A percentile compares a stretch with the other conserved stretches of the same genome.
phyloP scores from a whole-genome alignment of 2,113 vertebrate species.

The Genyomyrus donnyi region DNA sequence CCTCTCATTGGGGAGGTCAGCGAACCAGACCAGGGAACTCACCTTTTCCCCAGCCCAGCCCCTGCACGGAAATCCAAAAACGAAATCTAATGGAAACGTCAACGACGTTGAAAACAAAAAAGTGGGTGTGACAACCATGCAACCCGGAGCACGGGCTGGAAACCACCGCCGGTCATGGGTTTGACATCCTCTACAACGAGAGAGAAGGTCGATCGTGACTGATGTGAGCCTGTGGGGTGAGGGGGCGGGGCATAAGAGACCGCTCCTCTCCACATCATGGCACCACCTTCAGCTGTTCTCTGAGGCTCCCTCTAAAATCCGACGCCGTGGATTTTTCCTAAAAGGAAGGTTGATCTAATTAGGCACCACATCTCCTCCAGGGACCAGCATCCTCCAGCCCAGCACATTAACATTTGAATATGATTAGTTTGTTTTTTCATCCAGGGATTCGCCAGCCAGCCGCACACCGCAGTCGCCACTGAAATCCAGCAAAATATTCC shows the following conservation, averaged over 20 bases:
- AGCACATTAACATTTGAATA: conserved; percentile 11
- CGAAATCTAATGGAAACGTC: neutral
- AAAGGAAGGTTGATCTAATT: conserved; percentile 13
- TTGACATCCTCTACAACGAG: neutral
- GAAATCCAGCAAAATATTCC: neutral
- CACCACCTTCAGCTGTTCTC: neutral
- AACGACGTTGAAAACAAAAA: neutral
- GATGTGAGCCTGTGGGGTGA: neutral
- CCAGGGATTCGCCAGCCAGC: neutral
- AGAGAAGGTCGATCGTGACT: neutral
- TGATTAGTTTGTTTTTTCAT: conserved; percentile 15
- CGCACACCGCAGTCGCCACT: neutral
- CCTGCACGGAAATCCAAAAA: neutral
- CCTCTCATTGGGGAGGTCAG: neutral
- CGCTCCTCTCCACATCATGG: neutral
- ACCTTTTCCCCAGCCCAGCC: neutral
- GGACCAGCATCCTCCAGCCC: neutral
- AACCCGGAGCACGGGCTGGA: neutral
- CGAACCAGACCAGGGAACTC: neutral
- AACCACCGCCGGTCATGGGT: neutral
- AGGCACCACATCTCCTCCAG: neutral
- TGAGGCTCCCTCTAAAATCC: neutral
- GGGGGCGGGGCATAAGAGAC: neutral
- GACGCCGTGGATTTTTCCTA: neutral
- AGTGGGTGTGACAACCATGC: neutral